A percentile compares a stretch with the other conserved stretches of the same genome.
phyloP scores from a whole-genome alignment of 2,113 vertebrate species.

The Neoarius graeffei region DNA sequence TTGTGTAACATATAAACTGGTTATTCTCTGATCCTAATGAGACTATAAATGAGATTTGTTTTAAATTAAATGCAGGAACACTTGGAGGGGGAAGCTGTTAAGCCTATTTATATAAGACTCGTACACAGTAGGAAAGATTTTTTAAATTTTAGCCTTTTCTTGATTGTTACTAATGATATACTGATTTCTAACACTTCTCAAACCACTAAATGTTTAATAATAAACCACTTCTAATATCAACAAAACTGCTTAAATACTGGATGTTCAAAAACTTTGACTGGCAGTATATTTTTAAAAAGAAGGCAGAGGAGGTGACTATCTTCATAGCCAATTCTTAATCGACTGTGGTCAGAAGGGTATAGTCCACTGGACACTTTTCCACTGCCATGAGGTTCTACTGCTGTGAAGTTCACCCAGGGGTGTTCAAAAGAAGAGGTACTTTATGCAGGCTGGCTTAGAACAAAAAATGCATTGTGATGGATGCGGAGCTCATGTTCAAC shows the following conservation, averaged over 20 bases:
- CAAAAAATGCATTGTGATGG: constrained; percentile 69
- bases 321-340: constrained; percentile 68
- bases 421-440: constrained; percentile 68
- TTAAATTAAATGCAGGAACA: neutral
- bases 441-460: constrained; percentile 62
- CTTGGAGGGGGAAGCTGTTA: neutral
- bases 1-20: neutral
- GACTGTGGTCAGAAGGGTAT: constrained; percentile 63
- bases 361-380: constrained; percentile 66
- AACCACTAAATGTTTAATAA: neutral
- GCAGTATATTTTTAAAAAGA: neutral
- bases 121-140: neutral
- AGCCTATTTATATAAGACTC: neutral
- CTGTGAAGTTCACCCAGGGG: constrained; percentile 59
- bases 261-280: constrained; percentile 31
- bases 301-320: constrained; percentile 32
- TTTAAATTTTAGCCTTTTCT: neutral
- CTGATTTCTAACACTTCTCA: neutral
- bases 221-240: neutral
- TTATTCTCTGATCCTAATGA: neutral
- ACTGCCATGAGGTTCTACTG: constrained; percentile 48
- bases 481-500: constrained; percentile 62
- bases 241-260: neutral
- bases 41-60: neutral
- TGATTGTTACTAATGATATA: neutral